Percentiles rank a stretch among this genome's conserved stretches.
These are phyloP conservation scores for Helicolenus hilgendorfi DNA, from an alignment of 2,797 vertebrate genomes.

Conservation along the genomic window DNA sequence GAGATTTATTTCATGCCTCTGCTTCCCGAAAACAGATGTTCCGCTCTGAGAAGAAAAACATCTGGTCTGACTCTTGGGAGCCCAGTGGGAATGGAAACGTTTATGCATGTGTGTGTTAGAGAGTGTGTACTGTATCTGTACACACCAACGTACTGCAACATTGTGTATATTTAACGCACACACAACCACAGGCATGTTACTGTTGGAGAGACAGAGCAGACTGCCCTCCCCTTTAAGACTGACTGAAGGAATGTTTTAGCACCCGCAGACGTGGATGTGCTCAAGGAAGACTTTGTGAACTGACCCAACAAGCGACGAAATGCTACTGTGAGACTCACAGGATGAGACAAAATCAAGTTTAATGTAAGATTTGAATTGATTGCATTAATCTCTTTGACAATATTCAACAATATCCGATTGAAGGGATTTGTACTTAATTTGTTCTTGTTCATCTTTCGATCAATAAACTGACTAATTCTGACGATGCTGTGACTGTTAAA, in stretches of 20 bases:
- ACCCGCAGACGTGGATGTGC: conserved; percentile 34
- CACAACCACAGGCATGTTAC: neutral
- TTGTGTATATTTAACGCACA: neutral
- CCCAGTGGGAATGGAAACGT: neutral
- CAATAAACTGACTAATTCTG: neutral
- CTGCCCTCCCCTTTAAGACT: conserved; percentile 55
- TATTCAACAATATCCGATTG: neutral
- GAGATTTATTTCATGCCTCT: neutral
- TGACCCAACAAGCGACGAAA: neutral
- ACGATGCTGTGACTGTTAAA: neutral
- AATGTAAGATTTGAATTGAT: neutral
- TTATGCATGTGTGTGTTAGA: neutral
- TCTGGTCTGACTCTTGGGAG: conserved; percentile 14
- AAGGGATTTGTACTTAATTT: neutral
- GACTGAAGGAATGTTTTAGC: neutral
- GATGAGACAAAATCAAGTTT: neutral
- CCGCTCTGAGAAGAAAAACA: conserved; percentile 26
- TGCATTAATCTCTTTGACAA: neutral
- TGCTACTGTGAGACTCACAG: neutral
- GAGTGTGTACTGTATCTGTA: neutral
- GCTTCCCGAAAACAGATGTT: neutral
- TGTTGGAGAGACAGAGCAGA: neutral
- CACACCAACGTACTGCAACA: neutral
- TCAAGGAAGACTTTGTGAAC: neutral
- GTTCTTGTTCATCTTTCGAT: neutral